Evolutionary conservation across 2,888 invertebrate genomes (phyloP), one percentile per base, ranked within the genome.

Genomic region (Dexiosoma caninum): DNA sequence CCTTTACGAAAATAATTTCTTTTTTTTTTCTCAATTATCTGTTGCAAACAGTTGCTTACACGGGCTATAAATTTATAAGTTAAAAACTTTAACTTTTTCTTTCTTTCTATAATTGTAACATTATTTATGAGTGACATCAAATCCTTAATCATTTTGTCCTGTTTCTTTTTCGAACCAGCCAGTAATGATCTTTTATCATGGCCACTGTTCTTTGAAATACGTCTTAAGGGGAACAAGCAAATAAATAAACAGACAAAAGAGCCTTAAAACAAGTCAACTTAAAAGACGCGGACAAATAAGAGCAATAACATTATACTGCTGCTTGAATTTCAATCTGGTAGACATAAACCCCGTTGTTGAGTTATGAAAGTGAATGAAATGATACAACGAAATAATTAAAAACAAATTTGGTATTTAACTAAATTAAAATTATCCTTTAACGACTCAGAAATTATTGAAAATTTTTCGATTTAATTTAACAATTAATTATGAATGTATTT

Each of bases 41-140:
- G 44, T 44, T 44, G 1, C 9, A 9, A 44, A 19, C 44, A 9
- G 19, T 44, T 19, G 9, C 16, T 32, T 32, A 53, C 12, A 23
- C 44, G 16, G 35, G 21, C 55, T 14, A 44, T 57, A 69, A 70
- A 49, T 59, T 27, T 51, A 71, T 51, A 40, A 6, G 30, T 21
- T 62, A 14, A 53, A 72, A 53, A 10, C 12, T 27, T 40, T 53
- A n/a, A n/a, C n/a, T n/a, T n/a, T n/a, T n/a, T n/a, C n/a, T n/a
- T n/a, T n/a, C n/a, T n/a, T n/a, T 49, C 40, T 40, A 51, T 57
- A 72, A 66, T 46, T 53, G 37, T 53, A 27, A 27, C 66, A 67
- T 78, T 60, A 78, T 53, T 78, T 72, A 78, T 53, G 71, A 46
- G 60, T 21, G 27, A 30, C 66, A 59, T 67, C 72, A 60, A 78